Evolutionary conservation across 2,797 vertebrate genomes (phyloP), one percentile per base, ranked within the genome.

Genomic region (Antrozous pallidus): DNA sequence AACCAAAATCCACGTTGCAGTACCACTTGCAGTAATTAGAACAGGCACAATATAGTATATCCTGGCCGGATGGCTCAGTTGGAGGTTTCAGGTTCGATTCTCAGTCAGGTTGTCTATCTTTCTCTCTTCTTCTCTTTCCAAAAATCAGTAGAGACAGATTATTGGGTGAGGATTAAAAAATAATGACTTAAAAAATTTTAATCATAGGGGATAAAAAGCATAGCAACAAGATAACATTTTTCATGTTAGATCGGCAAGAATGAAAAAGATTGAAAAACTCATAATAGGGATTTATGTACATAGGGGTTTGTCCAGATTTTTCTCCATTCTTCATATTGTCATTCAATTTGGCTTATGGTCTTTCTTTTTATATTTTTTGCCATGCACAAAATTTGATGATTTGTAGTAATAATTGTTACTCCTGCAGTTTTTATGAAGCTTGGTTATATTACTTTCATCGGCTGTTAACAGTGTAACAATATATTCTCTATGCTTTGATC

Each of bases 381-480:
- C 51, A 47, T 75, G n/a, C 51, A 40, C 45, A 81, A 56, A 82
- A 78, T 58, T 65, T 69, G 45, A 40, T 78, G 56, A 61, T 82
- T 90, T 87, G 3, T 88, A 56, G 28, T 75, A 86, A 49, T 82
- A 58, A 42, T 87, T n/a, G n/a, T 84, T n/a, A 51, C 16, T 69
- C n/a, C 45, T 94, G 13, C 17, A 49, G 2, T 65, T 81, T 93
- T 93, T 88, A 49, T 85, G 56, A 75, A 17, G 2, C 63, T 92
- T 85, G n/a, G 28, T 90, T 84, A 40, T 70, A 90, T 82, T 91
- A 28, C 87, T 84, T 87, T 84, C 11, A 63, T 67, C 36, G 20
- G 31, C 38, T 85, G 8, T 88, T 93, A 61, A 84, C 47, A 84
- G 3, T 56, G 84, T 88, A 40, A 86, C 49, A 49, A 16, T 56